Conservation (phyloP, 2,797 vertebrate genomes). For the Mus minutoides region DNA sequence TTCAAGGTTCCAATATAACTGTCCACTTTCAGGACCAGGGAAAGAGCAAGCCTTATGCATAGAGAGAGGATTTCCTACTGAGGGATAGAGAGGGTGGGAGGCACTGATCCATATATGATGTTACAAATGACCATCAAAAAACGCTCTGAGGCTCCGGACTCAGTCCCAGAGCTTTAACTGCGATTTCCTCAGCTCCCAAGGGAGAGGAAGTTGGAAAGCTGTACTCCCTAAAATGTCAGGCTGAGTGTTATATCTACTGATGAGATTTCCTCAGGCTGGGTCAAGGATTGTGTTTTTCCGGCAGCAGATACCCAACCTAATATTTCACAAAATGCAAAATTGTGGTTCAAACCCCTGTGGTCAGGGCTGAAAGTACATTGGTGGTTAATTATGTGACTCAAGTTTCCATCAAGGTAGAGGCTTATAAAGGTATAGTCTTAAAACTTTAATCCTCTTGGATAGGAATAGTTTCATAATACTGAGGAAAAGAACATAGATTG, state of each 20-base stretch:
- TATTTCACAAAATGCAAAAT: not conserved
- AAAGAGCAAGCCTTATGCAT: not conserved
- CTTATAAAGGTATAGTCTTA: conserved; percentile 15
- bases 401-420: not conserved
- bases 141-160: not conserved
- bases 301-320: not conserved
- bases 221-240: not conserved
- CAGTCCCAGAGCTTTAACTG: not conserved
- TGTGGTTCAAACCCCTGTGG: not conserved
- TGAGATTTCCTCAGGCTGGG: not conserved
- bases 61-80: not conserved
- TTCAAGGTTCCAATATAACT: not conserved
- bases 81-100: not conserved
- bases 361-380: not conserved
- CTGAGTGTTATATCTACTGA: not conserved
- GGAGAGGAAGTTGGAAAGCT: not conserved
- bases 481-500: not conserved
- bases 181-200: not conserved
- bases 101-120: not conserved
- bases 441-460: not conserved
- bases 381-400: not conserved
- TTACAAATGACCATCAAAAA: not conserved
- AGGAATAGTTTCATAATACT: not conserved
- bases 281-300: not conserved
- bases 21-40: not conserved